phyloP scores from a whole-genome alignment of 2,113 vertebrate genomes.

The Mustela lutreola region DNA sequence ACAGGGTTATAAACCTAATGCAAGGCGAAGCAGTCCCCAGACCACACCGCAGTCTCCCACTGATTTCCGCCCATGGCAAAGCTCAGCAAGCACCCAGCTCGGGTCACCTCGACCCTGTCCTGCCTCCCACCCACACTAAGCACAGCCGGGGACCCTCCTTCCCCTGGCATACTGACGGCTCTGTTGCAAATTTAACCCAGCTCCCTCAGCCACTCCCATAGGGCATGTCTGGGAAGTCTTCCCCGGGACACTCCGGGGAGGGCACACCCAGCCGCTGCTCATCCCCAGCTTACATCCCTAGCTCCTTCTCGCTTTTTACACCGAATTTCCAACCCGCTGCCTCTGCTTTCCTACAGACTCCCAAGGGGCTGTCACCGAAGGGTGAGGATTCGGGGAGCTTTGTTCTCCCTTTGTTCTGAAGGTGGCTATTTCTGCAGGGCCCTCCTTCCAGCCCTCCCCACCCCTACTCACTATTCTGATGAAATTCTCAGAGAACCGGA shows the following conservation, averaged over 20 bases:
- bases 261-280: not conserved
- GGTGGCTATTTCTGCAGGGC: not conserved
- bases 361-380: not conserved
- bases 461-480: not conserved
- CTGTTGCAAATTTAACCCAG: not conserved
- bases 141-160: not conserved
- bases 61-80: rapidly evolving
- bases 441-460: not conserved
- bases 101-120: not conserved
- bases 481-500: not conserved
- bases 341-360: not conserved
- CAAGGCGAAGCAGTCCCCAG: not conserved
- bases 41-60: too few relatives aligned
- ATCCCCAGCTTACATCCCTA: not conserved
- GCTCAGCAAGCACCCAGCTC: not conserved
- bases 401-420: slow-evolving; percentile 29
- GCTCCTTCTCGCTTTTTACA: not conserved
- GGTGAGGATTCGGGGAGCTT: not conserved
- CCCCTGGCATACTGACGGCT: not conserved
- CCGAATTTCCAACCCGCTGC: not conserved
- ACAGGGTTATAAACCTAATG: not conserved
- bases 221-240: rapidly evolving
- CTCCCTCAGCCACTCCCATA: not conserved
- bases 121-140: not conserved
- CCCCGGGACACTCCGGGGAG: not conserved